Base-by-base conservation (phyloP, 92 coral and sea anemone genomes). In the Montipora capitata region DNA sequence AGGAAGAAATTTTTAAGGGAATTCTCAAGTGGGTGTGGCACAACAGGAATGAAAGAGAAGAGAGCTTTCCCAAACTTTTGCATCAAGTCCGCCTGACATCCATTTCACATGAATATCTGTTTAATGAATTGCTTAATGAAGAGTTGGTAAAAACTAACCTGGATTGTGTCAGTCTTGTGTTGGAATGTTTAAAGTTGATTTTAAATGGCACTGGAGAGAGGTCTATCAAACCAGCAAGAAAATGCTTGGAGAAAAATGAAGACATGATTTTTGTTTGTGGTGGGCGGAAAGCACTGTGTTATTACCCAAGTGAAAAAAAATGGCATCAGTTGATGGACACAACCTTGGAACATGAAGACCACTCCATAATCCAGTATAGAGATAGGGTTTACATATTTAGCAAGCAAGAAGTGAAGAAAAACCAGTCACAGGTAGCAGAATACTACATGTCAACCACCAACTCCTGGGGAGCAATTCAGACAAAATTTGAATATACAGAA, bases 1-100 rank as follows among this genome's bases (percentile, higher is more conserved):
- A 79, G 74, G 75, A 80, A 67, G 75, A 80, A 0, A 72, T 80
- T 14, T 80, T 80, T 61, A 67, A 49, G 27, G 84, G 84, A 80
- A 80, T 80, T 13, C 43, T 66, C 0, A 48, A 67, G 64, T 79
- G 84, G 84, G 74, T 66, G 20, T 43, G 40, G 18, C 74, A 79
- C 18, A 65, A 79, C 74, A 79, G 4, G 41, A 79, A 62, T 13
- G 84, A 64, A 18, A 79, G 84, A 65, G 84, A 79, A 65, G 11
- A 4, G 3, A 0, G 13, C 10, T 79, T 79, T 48, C 84, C 45
- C 0, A 16, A 38, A 7, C 40, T 76, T 13, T 40, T 76, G 38
- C 68, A 7, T 14, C 49, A 76, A 76, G 51, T 76, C 52, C 81
- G 81, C 42, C 52, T 76, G 5, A 2, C 4, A 1, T 76, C 81